Percentiles rank a stretch among this genome's conserved stretches.
phyloP scores from a whole-genome alignment of 2,888 invertebrate species.

The Tetragnatha montana region DNA sequence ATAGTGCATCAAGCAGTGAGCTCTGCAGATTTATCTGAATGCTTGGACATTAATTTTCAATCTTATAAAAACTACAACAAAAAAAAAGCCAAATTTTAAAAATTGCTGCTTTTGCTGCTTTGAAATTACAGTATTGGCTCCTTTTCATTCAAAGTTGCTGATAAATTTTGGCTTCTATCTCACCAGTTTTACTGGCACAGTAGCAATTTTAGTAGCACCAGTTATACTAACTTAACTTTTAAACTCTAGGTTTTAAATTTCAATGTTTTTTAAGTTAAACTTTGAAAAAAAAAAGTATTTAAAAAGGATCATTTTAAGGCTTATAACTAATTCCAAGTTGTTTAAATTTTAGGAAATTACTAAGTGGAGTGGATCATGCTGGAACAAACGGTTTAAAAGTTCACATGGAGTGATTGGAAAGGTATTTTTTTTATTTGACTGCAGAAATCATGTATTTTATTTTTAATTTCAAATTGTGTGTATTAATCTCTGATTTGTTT shows the following conservation, averaged over 20 bases:
- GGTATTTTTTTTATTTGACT: constrained; percentile 72
- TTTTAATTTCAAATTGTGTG: neutral
- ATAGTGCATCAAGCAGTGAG: no score
- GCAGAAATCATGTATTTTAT: neutral
- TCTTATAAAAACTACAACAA: no score
- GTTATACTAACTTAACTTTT: no score
- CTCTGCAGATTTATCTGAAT: no score
- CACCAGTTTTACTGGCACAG: no score
- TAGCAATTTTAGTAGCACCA: no score
- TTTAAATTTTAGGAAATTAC: constrained; percentile 74
- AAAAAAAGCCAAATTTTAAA: no score
- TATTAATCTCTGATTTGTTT: neutral
- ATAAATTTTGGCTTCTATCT: no score
- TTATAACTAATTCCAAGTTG: neutral
- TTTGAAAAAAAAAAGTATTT: neutral
- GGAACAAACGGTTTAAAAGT: constrained; percentile 76
- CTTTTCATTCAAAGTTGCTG: no score
- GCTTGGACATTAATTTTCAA: no score
- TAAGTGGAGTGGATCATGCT: constrained; percentile 76
- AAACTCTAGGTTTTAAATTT: neutral
- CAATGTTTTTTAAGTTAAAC: neutral
- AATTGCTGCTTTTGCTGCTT: no score
- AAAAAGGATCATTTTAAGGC: neutral
- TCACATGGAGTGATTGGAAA: constrained; percentile 75
- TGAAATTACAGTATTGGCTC: no score